phyloP scores from a whole-genome alignment of 2,888 invertebrate species.

The Lagria hirta region DNA sequence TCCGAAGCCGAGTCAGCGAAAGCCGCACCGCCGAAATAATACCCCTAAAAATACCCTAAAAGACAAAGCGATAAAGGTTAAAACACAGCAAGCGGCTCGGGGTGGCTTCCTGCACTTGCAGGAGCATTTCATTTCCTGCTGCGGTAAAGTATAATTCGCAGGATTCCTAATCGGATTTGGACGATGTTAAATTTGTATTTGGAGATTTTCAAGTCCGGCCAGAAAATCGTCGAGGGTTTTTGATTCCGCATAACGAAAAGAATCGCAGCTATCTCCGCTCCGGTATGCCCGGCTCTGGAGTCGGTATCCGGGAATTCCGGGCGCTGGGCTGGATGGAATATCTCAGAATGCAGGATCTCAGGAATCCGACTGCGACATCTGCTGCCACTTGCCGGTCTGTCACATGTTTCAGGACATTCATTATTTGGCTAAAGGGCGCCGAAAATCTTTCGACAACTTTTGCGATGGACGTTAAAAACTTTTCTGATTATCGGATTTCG shows the following conservation, averaged over 20 bases:
- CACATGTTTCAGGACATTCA: slow-evolving; percentile 28
- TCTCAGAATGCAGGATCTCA: slow-evolving; percentile 24
- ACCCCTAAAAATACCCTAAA: too few species aligned
- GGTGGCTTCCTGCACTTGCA: slow-evolving; percentile 46
- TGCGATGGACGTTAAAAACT: neutral
- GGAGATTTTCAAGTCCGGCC: slow-evolving; percentile 2
- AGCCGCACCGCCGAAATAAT: too few species aligned
- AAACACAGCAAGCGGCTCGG: slow-evolving; percentile 41
- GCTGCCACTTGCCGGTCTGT: slow-evolving; percentile 28
- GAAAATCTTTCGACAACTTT: neutral
- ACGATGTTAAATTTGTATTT: slow-evolving; percentile 17
- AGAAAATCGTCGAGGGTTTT: slow-evolving; percentile 12
- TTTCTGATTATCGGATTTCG: too few species aligned
- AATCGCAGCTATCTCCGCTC: slow-evolving; percentile 10
- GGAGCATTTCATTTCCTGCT: slow-evolving; percentile 48
- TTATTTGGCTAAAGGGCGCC: slow-evolving; percentile 22
- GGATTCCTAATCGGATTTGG: slow-evolving; percentile 21
- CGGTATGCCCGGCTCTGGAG: too few species aligned
- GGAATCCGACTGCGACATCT: slow-evolving; percentile 27
- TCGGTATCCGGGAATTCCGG: slow-evolving; percentile 16
- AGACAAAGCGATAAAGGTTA: slow-evolving; percentile 16
- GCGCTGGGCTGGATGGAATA: slow-evolving; percentile 23
- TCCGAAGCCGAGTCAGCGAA: too few species aligned
- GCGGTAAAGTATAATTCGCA: slow-evolving; percentile 39
- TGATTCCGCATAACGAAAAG: slow-evolving; percentile 11